These are phyloP conservation scores for Drosophila prosaltans DNA, from an alignment of 1,140 invertebrate species.

Conservation along the genomic window DNA sequence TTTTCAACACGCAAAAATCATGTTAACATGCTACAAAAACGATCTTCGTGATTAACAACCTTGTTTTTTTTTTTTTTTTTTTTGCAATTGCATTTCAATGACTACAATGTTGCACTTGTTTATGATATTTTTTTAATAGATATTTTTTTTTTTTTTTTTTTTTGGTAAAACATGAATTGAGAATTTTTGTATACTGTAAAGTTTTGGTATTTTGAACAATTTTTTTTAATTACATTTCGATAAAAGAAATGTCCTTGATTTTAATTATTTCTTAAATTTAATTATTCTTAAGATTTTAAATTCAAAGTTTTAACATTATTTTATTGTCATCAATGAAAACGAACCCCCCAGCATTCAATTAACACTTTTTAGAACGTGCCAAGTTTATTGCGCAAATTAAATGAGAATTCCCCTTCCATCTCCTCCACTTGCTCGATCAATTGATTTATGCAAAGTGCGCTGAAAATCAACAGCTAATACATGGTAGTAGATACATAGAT, in stretches of 20 bases:
- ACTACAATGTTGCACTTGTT: constrained; percentile 53
- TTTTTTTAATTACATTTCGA: too few relatives aligned
- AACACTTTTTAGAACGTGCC: constrained; percentile 67
- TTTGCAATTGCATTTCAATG: not conserved
- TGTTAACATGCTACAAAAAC: constrained; percentile 31
- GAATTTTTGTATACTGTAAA: too few relatives aligned
- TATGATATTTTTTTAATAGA: constrained; percentile 1
- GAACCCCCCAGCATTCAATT: constrained; percentile 44
- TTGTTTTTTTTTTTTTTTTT: constrained; percentile 7
- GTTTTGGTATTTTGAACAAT: too few relatives aligned
- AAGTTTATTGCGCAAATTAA: constrained; percentile 62
- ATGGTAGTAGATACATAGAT: not conserved
- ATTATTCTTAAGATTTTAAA: too few relatives aligned
- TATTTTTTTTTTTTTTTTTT: not conserved
- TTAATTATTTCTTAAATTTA: too few relatives aligned
- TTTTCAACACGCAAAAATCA: constrained; percentile 47
- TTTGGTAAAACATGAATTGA: not conserved
- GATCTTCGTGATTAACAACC: constrained; percentile 32
- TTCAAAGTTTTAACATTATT: too few relatives aligned
- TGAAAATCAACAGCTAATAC: constrained; percentile 31
- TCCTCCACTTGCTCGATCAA: constrained; percentile 6
- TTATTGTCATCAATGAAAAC: not conserved
- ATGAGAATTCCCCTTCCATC: not conserved
- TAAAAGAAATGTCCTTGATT: too few relatives aligned
- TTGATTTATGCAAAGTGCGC: constrained; percentile 60